phyloP scores from a whole-genome alignment of 2,888 invertebrate species.

The Sarcophaga caerulescens region DNA sequence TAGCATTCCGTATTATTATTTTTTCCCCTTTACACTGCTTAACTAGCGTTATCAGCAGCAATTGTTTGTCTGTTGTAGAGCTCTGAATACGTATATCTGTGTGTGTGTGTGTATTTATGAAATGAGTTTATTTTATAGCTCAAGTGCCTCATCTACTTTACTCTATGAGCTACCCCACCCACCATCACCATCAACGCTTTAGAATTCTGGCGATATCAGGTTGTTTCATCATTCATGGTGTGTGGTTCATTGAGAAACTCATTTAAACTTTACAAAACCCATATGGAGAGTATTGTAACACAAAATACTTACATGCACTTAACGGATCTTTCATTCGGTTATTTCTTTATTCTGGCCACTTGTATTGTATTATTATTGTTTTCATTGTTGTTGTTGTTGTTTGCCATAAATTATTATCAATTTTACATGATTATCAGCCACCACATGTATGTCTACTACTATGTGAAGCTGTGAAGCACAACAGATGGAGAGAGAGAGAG shows the following conservation, averaged over 20 bases:
- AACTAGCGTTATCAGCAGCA: not conserved
- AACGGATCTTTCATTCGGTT: not conserved
- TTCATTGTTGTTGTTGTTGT: conserved; percentile 24
- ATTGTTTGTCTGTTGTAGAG: not conserved
- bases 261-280: conserved; percentile 2
- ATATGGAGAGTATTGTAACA: not conserved
- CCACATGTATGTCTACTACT: not conserved
- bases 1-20: no score
- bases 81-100: not conserved
- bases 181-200: not conserved
- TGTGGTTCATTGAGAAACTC: not conserved
- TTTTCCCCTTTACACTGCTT: no score
- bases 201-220: not conserved
- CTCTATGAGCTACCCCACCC: not conserved
- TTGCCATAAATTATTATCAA: conserved; percentile 38
- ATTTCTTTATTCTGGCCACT: conserved; percentile 29
- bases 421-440: not conserved
- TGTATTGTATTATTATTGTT: conserved; percentile 13
- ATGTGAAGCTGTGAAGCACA: no score
- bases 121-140: conserved; percentile 45
- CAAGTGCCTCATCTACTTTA: conserved; percentile 22
- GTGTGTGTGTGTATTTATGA: conserved; percentile 19
- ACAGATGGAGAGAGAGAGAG: no score
- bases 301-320: not conserved
- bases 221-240: conserved; percentile 13